phyloP scores from a whole-genome alignment of 2,113 vertebrate genomes.

The Takifugu flavidus region DNA sequence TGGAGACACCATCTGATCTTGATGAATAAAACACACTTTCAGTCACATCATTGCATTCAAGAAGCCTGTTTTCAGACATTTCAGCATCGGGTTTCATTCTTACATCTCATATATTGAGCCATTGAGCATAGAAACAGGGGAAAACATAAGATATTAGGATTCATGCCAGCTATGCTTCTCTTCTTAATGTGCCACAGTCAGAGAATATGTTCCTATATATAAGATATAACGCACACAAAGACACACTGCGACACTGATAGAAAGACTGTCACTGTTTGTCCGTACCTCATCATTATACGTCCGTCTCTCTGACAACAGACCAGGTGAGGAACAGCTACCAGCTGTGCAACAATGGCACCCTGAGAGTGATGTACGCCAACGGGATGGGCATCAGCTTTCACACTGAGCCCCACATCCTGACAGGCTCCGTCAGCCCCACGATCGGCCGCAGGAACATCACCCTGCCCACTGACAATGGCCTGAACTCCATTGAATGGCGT shows the following conservation, averaged over 20 bases:
- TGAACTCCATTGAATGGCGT: conserved; percentile 98
- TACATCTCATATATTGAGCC: conserved; percentile 28
- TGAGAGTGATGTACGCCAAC: conserved; percentile 97
- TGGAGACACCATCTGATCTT: conserved; percentile 46
- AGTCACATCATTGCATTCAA: conserved; percentile 45
- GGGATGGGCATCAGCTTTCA: conserved; percentile 99
- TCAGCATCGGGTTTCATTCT: conserved; percentile 46
- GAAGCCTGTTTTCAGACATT: conserved; percentile 44
- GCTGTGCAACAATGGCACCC: conserved; percentile 95
- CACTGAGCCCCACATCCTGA: conserved; percentile 95
- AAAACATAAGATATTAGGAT: conserved; percentile 25
- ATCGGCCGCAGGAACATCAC: conserved; percentile 97
- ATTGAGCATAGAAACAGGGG: conserved; percentile 38
- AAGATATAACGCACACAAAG: no score
- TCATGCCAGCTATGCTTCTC: neutral
- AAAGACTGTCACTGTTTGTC: neutral
- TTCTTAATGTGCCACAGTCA: no score
- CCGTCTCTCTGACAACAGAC: conserved; percentile 75
- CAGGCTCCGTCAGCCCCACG: conserved; percentile 94
- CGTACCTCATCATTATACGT: neutral
- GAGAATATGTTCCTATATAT: no score
- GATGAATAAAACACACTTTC: neutral
- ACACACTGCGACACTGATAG: no score
- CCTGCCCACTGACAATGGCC: conserved; percentile 94
- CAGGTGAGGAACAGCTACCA: conserved; percentile 99